phyloP scores from a whole-genome alignment of 2,888 invertebrate species.

The Trisateles emortualis region DNA sequence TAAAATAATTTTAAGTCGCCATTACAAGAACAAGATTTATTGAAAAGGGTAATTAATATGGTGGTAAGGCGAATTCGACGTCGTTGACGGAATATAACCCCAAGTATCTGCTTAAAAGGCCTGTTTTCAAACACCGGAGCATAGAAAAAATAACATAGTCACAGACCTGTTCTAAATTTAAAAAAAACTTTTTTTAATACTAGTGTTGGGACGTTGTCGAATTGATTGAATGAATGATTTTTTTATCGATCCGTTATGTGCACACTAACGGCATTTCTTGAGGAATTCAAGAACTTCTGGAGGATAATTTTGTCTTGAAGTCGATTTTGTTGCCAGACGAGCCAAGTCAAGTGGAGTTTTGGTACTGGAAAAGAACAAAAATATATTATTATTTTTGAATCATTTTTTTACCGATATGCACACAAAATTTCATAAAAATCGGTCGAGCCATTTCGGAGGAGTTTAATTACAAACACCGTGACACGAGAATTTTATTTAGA shows the following conservation, averaged over 20 bases:
- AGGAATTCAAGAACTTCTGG: constrained; percentile 75
- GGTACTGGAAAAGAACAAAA: constrained; percentile 57
- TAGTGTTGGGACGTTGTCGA: too few relatives aligned
- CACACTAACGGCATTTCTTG: constrained; percentile 78
- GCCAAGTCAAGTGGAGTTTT: constrained; percentile 76
- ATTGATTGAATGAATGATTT: constrained; percentile 13
- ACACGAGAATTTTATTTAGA: too few relatives aligned
- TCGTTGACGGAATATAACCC: neutral
- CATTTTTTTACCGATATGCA: neutral
- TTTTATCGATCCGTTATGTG: too few relatives aligned
- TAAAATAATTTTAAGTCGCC: too few relatives aligned
- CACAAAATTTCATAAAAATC: too few relatives aligned
- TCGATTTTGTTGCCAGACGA: constrained; percentile 66
- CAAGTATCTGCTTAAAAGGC: neutral
- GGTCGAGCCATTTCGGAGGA: too few relatives aligned
- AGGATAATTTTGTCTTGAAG: constrained; percentile 67
- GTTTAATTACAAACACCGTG: too few relatives aligned
- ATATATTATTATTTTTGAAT: neutral
- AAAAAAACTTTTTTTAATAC: too few relatives aligned
- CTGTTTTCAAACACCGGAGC: too few relatives aligned
- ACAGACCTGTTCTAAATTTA: too few relatives aligned
- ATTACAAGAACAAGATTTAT: too few relatives aligned
- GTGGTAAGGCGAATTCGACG: neutral
- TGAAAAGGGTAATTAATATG: neutral
- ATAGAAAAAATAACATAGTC: too few relatives aligned